Percentiles rank a stretch among this genome's conserved stretches.
These are phyloP conservation scores for Sparus aurata DNA, from an alignment of 2,797 vertebrate species.

Conservation along the genomic window DNA sequence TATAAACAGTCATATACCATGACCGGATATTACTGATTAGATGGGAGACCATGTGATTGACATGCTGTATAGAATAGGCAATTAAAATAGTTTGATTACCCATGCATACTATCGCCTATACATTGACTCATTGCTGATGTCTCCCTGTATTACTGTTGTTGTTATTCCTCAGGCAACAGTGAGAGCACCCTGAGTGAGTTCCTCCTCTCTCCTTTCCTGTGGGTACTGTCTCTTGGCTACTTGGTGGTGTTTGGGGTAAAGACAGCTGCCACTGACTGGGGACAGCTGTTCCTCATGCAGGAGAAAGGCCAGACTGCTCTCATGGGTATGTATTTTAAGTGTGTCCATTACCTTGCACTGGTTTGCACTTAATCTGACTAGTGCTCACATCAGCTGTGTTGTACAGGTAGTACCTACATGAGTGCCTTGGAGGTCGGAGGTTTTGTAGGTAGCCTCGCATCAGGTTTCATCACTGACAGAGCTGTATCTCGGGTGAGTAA, in stretches of 20 bases:
- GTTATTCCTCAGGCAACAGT: conserved; percentile 66
- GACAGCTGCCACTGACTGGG: conserved; percentile 98
- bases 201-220: conserved; percentile 95
- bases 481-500: conserved; percentile 93
- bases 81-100: neutral
- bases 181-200: conserved; percentile 93
- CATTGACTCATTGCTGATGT: neutral
- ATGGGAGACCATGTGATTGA: neutral
- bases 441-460: conserved; percentile 92
- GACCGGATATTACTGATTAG: neutral
- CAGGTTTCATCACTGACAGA: conserved; percentile 94
- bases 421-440: conserved; percentile 97
- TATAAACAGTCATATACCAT: neutral
- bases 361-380: neutral
- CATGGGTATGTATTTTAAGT: conserved; percentile 85
- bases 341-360: neutral
- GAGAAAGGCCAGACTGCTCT: conserved; percentile 95
- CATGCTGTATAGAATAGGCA: neutral
- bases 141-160: neutral
- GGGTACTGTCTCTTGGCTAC: conserved; percentile 95
- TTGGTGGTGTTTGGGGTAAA: conserved; percentile 98
- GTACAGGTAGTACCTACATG: conserved; percentile 96
- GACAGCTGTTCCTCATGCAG: conserved; percentile 98
- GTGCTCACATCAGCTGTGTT: conserved; percentile 39
- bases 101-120: neutral